Evolutionary conservation across 2,113 vertebrate genomes (phyloP).

Genomic region (Rafetus swinhoei): DNA sequence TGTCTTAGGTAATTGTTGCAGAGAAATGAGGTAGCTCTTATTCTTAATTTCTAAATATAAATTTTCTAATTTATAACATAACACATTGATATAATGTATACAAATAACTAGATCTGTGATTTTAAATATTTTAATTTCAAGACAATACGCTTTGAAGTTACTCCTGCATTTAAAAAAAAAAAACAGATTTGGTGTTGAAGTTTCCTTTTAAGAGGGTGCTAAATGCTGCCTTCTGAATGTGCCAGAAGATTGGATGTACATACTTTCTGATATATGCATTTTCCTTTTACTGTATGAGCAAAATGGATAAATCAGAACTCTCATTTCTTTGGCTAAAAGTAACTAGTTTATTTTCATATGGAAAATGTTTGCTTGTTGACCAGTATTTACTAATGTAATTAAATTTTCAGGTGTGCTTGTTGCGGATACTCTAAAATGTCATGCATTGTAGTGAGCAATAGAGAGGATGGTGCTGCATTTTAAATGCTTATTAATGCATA

Average conservation of each 20-base stretch:
- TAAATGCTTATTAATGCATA: background rate
- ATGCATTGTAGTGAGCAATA: background rate
- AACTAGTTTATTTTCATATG: fast-evolving
- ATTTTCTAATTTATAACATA: background rate
- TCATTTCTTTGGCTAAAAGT: background rate
- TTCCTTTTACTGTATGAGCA: background rate
- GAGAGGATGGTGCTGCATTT: background rate
- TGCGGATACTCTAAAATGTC: background rate
- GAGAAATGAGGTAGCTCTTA: background rate
- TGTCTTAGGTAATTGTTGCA: background rate
- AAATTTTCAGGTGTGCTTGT: background rate
- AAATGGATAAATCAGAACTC: background rate
- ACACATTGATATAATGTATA: fast-evolving
- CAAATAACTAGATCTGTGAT: background rate
- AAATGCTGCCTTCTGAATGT: background rate
- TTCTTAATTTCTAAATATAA: too few species aligned
- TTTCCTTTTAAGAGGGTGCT: background rate
- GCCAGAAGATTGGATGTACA: fast-evolving
- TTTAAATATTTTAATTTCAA: background rate
- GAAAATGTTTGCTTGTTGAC: background rate
- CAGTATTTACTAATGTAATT: background rate
- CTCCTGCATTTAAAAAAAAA: background rate
- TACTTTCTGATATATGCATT: background rate
- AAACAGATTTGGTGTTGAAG: background rate
- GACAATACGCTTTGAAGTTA: background rate